Evolutionary conservation across 2,888 invertebrate genomes (phyloP).

Genomic region (Petrophora chlorosata): DNA sequence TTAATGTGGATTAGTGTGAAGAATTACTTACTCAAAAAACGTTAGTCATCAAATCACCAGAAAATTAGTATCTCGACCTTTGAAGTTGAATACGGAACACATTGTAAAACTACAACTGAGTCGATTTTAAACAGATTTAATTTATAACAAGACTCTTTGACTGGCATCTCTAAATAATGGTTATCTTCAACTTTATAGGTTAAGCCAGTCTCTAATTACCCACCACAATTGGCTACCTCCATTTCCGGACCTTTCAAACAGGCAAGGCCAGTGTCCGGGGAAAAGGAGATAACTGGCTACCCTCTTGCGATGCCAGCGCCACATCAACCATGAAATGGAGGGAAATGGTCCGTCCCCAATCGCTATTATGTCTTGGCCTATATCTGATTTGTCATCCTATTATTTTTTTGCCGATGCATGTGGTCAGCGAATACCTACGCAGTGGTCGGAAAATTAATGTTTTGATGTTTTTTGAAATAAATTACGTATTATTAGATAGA

Average conservation of each 20-base stretch:
- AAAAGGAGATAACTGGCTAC: constrained; percentile 12
- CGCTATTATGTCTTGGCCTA: constrained; percentile 30
- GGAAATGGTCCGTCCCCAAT: constrained; percentile 35
- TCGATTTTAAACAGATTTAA: too few relatives aligned
- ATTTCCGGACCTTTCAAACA: neutral
- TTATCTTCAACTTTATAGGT: too few relatives aligned
- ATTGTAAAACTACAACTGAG: too few relatives aligned
- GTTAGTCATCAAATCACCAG: too few relatives aligned
- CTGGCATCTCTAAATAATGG: too few relatives aligned
- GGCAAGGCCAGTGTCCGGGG: constrained; percentile 9
- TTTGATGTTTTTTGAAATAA: constrained; percentile 1
- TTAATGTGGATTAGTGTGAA: too few relatives aligned
- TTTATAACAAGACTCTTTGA: too few relatives aligned
- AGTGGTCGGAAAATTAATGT: constrained; percentile 17
- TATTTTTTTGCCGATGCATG: constrained; percentile 22
- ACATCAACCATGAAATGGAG: constrained; percentile 34
- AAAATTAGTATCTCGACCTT: too few relatives aligned
- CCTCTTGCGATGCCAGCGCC: constrained; percentile 10
- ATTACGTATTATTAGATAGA: too few relatives aligned
- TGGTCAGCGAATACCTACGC: constrained; percentile 4
- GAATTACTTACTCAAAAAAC: too few relatives aligned
- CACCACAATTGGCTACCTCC: neutral
- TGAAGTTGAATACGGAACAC: too few relatives aligned
- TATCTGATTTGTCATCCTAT: constrained; percentile 31
- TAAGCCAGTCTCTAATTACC: neutral